Base-by-base conservation (phyloP, 2,888 invertebrate species). In the Thera obeliscata region DNA sequence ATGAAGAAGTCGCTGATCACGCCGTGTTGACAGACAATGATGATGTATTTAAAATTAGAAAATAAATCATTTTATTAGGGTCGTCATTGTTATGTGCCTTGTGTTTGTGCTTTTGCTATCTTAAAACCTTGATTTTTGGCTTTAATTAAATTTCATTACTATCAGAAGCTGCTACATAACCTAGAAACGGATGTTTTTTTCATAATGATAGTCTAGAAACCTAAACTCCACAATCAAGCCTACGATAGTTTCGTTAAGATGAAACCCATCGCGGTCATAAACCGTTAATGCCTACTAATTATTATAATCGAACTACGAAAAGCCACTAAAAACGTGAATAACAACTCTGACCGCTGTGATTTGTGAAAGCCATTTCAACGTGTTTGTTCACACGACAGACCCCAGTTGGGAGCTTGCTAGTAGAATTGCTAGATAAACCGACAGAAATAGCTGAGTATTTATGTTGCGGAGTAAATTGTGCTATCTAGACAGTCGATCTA, bases 401-500 rank as follows among this genome's bases (percentile, higher is more conserved):
- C 75, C 69, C 69, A 71, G 72, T 38, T 35, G 36, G 72, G 71
- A 74, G 68, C 76, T 74, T 61, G 70, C 38, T 66, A 76, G 81
- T 84, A 83, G 81, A 84, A 79, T 74, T 61, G 70, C 38, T 66
- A 76, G 81, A 84, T 83, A 81, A 84, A 79, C 78, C 72, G 74
- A 76, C 80, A 76, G 78, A 81, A 87, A 86, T 85, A 85, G 81
- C 75, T 61, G 70, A 77, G 78, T 83, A 86, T 85, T 85, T 82
- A 78, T 79, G 78, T 73, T 67, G 75, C 73, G 73, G 73, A 77
- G 77, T 79, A 80, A 80, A 81, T 78, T 78, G 74, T 75, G 74
- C 77, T 86, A 89, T 89, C 89, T 80, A 72, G 78, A 78, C 76
- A 76, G 78, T 75, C 74, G 75, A 90, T 91, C 90, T 89, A 87